A percentile compares a stretch with the other conserved stretches of the same genome.
Conservation (phyloP, 1,140 invertebrate species). For the Drosophila biarmipes region DNA sequence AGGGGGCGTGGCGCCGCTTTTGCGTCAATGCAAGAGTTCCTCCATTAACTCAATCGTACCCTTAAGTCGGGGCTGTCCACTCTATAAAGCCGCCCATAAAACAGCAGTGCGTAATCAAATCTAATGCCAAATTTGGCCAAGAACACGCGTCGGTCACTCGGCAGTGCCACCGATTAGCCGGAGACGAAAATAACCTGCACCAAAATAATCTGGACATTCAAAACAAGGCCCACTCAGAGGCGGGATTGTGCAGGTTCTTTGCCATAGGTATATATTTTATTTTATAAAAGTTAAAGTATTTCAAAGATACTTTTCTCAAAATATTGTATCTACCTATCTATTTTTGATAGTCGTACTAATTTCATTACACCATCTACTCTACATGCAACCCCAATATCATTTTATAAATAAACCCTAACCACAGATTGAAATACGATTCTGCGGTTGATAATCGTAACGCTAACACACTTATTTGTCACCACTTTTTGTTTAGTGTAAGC, state of each 20-base stretch:
- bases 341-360: not conserved
- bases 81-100: conserved; percentile 32
- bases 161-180: conserved; percentile 6
- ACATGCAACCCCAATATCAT: not conserved
- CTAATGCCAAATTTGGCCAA: conserved; percentile 28
- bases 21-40: conserved; percentile 53
- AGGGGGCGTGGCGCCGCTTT: conserved; percentile 35
- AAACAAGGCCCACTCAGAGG: conserved; percentile 10
- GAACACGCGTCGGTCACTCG: conserved; percentile 13
- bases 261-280: no score
- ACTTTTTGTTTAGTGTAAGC: conserved; percentile 15
- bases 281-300: no score
- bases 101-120: conserved; percentile 59
- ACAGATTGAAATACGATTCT: not conserved
- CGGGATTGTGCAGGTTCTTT: not conserved
- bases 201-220: conserved; percentile 5
- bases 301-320: no score
- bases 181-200: conserved; percentile 10
- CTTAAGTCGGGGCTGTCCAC: conserved; percentile 5
- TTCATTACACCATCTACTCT: not conserved
- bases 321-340: no score
- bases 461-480: not conserved
- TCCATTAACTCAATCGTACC: conserved; percentile 36
- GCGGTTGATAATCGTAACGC: not conserved
- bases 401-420: not conserved